These are phyloP conservation scores for Carcina quercana DNA, from an alignment of 2,888 invertebrate species.

Conservation along the genomic window DNA sequence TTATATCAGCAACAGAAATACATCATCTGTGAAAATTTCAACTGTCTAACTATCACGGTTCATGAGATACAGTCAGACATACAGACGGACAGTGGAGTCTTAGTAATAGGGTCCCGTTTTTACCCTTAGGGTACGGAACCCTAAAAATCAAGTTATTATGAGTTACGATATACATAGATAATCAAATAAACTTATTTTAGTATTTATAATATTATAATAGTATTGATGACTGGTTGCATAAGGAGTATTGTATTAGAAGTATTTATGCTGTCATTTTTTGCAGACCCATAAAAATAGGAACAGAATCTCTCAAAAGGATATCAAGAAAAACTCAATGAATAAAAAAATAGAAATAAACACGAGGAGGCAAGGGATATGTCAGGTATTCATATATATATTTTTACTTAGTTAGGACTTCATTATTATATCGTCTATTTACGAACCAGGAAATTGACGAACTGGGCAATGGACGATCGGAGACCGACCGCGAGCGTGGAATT, in stretches of 20 bases:
- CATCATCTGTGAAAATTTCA: no score
- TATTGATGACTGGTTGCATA: neutral
- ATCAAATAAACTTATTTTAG: no score
- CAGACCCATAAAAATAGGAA: neutral
- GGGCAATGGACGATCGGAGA: neutral
- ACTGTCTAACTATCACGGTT: no score
- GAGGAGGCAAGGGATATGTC: slow-evolving; percentile 17
- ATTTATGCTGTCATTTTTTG: neutral
- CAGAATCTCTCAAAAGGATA: neutral
- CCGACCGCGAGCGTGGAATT: neutral
- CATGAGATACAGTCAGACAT: no score
- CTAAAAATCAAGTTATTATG: no score
- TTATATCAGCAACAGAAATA: no score
- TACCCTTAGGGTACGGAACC: no score
- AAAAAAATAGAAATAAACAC: neutral
- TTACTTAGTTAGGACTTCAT: neutral
- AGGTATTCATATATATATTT: slow-evolving; percentile 9
- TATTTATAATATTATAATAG: neutral
- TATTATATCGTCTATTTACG: neutral
- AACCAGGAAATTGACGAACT: neutral
- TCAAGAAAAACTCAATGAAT: no score
- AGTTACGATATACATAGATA: no score
- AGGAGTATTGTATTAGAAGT: neutral
- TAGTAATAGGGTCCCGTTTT: no score
- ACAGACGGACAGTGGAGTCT: no score